phyloP scores from a whole-genome alignment of 2,888 invertebrate genomes.

The Aphidoletes aphidimyza region DNA sequence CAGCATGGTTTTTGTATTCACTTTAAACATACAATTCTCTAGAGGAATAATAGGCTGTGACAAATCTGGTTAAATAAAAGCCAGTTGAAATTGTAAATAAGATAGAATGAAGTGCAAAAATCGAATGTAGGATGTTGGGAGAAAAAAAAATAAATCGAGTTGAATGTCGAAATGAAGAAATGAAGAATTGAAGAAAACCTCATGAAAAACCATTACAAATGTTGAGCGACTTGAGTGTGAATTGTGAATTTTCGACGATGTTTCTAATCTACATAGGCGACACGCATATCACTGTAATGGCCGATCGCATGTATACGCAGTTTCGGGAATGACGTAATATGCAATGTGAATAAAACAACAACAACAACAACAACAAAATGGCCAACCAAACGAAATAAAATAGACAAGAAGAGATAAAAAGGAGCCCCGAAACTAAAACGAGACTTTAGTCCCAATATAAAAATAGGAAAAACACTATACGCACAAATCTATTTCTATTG shows the following conservation, averaged over 20 bases:
- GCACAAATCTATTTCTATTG: constrained; percentile 48
- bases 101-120: too few relatives aligned
- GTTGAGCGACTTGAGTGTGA: neutral
- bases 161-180: neutral
- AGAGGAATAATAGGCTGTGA: too few relatives aligned
- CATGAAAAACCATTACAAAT: too few relatives aligned
- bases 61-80: neutral
- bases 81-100: neutral
- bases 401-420: neutral
- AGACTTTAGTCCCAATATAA: neutral
- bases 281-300: constrained; percentile 30
- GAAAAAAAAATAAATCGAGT: neutral
- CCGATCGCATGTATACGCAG: neutral
- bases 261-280: constrained; percentile 22
- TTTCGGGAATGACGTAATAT: constrained; percentile 30
- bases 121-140: too few relatives aligned
- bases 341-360: constrained; percentile 1
- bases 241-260: neutral
- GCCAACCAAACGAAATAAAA: neutral
- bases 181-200: neutral
- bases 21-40: too few relatives aligned
- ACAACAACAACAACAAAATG: neutral
- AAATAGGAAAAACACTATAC: neutral
- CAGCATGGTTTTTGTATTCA: too few relatives aligned
- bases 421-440: neutral